A percentile compares a stretch with the other conserved stretches of the same genome.
Conservation (phyloP, 2,113 vertebrate genomes). For the Eleginops maclovinus region DNA sequence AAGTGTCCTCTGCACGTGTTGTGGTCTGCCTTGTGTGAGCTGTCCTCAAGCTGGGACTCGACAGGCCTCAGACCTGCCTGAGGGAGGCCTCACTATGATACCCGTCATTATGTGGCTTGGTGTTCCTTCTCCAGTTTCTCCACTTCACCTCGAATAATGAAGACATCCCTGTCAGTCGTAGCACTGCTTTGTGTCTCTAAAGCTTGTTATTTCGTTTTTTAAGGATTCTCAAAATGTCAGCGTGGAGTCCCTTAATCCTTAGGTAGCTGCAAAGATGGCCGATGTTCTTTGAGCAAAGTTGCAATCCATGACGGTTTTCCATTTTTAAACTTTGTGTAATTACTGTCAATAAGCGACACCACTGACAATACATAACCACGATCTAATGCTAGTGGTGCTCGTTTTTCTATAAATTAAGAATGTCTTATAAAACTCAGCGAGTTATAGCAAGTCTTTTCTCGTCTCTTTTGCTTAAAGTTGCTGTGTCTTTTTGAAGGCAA, state of each 20-base stretch:
- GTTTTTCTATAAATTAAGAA: constrained; percentile 34
- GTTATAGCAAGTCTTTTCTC: background rate
- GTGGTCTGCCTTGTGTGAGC: constrained; percentile 46
- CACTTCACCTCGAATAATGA: constrained; percentile 53
- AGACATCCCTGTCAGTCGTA: constrained; percentile 60
- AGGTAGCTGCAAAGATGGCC: constrained; percentile 1
- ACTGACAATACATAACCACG: background rate
- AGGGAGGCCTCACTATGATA: constrained; percentile 65
- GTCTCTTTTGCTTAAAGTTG: background rate
- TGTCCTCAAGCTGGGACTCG: constrained; percentile 51
- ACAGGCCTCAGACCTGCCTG: constrained; percentile 70
- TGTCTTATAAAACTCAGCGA: constrained; percentile 1
- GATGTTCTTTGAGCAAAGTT: constrained; percentile 24
- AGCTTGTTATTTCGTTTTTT: constrained; percentile 50
- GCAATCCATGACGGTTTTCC: constrained; percentile 43
- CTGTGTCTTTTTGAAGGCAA: background rate
- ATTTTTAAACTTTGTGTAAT: constrained; percentile 36
- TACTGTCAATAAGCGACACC: constrained; percentile 52
- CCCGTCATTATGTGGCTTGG: constrained; percentile 72
- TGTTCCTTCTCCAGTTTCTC: constrained; percentile 66
- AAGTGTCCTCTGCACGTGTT: constrained; percentile 29
- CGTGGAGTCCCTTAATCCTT: constrained; percentile 42
- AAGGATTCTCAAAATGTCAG: constrained; percentile 60
- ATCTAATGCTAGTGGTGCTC: constrained; percentile 8
- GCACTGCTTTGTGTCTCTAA: constrained; percentile 21